A percentile compares a stretch with the other conserved stretches of the same genome.
phyloP scores from a whole-genome alignment of 1,140 invertebrate species.

The Forficula auricularia region DNA sequence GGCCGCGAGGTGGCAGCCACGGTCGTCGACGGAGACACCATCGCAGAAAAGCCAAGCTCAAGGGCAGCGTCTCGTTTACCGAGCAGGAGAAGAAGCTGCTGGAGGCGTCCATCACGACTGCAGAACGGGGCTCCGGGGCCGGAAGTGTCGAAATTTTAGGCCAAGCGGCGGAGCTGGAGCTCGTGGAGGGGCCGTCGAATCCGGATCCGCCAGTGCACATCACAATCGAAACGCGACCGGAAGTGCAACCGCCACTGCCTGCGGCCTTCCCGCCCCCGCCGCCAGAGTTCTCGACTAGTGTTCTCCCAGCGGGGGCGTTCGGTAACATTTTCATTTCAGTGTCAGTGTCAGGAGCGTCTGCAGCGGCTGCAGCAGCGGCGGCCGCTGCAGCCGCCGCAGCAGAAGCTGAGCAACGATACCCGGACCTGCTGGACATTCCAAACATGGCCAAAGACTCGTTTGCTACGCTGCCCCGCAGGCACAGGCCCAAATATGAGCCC shows the following conservation, averaged over 20 bases:
- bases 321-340: constrained; percentile 60
- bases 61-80: constrained; percentile 56
- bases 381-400: constrained; percentile 8
- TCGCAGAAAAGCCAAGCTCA: constrained; percentile 42
- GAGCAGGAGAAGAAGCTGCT: constrained; percentile 70
- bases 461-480: constrained; percentile 39
- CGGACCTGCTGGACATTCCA: constrained; percentile 55
- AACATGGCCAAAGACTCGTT: constrained; percentile 31
- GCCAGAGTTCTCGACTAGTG: constrained; percentile 42
- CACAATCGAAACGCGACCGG: constrained; percentile 50
- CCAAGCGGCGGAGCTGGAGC: constrained; percentile 29
- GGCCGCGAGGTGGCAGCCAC: constrained; percentile 17
- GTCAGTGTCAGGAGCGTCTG: constrained; percentile 46
- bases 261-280: constrained; percentile 37
- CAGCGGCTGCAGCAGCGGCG: constrained; percentile 1
- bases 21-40: constrained; percentile 21
- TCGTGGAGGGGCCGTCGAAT: constrained; percentile 21
- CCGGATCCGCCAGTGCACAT: constrained; percentile 43
- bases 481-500: constrained; percentile 11
- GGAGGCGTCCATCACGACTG: constrained; percentile 58
- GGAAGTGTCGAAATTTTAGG: constrained; percentile 23
- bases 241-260: constrained; percentile 18
- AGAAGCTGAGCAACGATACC: constrained; percentile 43
- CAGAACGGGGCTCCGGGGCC: constrained; percentile 33
- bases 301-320: constrained; percentile 37